These are phyloP conservation scores for Sciurus vulgaris DNA, from an alignment of 2,797 vertebrate genomes.

Conservation along the genomic window DNA sequence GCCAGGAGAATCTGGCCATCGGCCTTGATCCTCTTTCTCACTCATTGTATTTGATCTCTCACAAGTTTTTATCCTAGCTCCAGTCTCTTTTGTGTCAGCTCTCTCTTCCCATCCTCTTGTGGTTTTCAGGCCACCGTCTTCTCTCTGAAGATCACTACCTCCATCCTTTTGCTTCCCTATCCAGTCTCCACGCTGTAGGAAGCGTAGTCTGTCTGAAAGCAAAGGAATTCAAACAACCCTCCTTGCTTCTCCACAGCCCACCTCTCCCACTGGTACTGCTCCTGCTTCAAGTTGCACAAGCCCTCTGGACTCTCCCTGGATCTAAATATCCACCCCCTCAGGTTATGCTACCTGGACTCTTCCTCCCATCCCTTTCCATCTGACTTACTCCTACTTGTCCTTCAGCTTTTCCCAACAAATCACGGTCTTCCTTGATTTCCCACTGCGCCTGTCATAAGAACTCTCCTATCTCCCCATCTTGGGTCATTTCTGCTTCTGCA, in stretches of 20 bases:
- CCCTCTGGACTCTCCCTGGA: background rate
- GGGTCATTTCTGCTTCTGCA: background rate
- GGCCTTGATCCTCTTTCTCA: background rate
- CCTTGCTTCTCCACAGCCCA: background rate
- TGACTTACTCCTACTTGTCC: background rate
- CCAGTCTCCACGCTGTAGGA: background rate
- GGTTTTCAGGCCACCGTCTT: background rate
- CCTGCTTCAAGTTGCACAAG: background rate
- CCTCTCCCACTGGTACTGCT: background rate
- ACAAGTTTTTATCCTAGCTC: background rate
- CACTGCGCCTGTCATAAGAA: background rate
- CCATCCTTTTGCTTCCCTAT: background rate
- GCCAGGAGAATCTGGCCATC: background rate
- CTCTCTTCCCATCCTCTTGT: background rate
- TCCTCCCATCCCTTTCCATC: background rate
- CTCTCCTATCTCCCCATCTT: background rate
- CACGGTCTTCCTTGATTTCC: conserved; percentile 14
- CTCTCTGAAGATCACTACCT: background rate
- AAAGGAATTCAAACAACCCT: background rate
- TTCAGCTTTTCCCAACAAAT: background rate
- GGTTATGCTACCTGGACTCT: background rate
- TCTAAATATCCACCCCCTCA: background rate
- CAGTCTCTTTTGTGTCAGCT: background rate
- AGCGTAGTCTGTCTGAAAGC: background rate
- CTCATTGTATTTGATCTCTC: background rate